A percentile compares a stretch with the other conserved stretches of the same genome.
Evolutionary conservation across 2,797 vertebrate species (phyloP).

Genomic region (Lepus oiostolus): DNA sequence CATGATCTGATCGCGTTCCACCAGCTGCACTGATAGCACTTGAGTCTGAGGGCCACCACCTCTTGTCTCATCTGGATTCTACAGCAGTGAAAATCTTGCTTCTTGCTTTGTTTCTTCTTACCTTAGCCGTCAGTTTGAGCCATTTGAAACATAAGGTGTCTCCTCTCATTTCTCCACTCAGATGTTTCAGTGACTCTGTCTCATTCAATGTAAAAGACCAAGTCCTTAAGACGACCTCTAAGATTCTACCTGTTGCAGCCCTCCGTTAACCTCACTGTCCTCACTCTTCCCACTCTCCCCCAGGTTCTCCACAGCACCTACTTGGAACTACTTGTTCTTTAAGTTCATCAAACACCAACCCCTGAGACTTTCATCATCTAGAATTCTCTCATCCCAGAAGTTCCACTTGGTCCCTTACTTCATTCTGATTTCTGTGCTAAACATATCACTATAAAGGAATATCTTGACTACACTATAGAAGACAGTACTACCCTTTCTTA

Average conservation of each 20-base stretch:
- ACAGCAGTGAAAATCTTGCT: background rate
- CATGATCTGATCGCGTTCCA: background rate
- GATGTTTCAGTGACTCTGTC: background rate
- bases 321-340: background rate
- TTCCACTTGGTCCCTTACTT: background rate
- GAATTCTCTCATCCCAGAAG: too few relatives aligned
- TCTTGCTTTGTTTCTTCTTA: background rate
- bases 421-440: background rate
- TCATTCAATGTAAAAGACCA: background rate
- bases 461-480: background rate
- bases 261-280: background rate
- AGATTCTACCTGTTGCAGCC: background rate
- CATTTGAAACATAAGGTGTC: background rate
- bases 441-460: background rate
- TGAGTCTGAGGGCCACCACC: background rate
- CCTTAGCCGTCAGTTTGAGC: background rate
- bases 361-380: background rate
- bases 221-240: background rate
- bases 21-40: rapidly evolving
- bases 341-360: background rate
- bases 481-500: background rate
- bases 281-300: background rate
- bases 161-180: background rate
- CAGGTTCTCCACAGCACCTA: background rate
- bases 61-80: background rate